Evolutionary conservation across 30 jellyfish, hydroid and myxozoan genomes (phyloP), one percentile per base, ranked within the genome.

Genomic region (Hydractinia symbiolongicarpus): DNA sequence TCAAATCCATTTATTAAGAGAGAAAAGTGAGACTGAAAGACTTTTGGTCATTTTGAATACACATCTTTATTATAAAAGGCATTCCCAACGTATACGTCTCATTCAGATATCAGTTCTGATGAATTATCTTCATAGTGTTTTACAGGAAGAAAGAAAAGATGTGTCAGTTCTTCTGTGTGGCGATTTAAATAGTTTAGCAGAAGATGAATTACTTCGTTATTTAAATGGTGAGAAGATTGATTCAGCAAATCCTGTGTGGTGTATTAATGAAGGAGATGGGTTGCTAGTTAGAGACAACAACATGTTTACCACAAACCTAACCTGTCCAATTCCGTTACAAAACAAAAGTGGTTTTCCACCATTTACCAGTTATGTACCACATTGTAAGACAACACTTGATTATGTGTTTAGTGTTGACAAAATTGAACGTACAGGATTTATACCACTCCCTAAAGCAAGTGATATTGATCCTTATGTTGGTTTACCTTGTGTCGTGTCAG

Each of bases 11-110:
- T 84, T 93, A 49, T 55, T 93, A 66, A 50, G 76, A 80, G 95
- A 90, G 71, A 58, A 21, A 44, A 17, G 14, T 50, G 79, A 21
- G 1, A 78, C 49, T 16, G 81, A 76, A 44, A 61, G 95, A 20
- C 82, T 66, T 6, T 16, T 90, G 8, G 85, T 95, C 54, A 61
- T 93, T 6, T 54, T 86, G 55, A 93, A 93, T 72, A 93, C 98
- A n/a, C 98, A 93, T 78, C 77, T 93, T 71, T 93, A 93, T 71
- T 93, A 75, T 82, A 93, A 89, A 68, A 95, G 95, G 51, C 67
- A 64, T 56, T 88, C 88, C 2, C 67, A 81, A 9, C 79, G 83
- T 61, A 78, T 93, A 64, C 74, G 98, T 54, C 79, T 93, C 15
- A 44, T 93, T 77, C 98, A 93, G 82, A 84, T 87, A 84, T 84